Percentiles rank a stretch among this genome's conserved stretches.
Evolutionary conservation across 1,140 invertebrate species (phyloP).

Genomic region (Bombus terrestris): DNA sequence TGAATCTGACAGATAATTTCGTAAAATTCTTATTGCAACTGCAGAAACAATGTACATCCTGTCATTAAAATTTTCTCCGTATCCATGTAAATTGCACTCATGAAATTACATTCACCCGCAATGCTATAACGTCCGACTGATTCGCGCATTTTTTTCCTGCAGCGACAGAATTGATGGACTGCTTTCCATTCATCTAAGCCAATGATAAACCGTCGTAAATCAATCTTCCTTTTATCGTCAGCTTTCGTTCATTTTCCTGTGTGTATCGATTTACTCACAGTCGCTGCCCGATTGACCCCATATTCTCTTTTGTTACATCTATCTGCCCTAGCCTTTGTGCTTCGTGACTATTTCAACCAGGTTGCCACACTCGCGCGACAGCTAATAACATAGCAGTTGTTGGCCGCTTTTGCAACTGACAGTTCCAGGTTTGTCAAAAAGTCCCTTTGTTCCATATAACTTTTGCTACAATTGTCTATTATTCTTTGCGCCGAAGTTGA

Average conservation of each 20-base stretch:
- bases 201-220: slow-evolving; percentile 33
- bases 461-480: background rate
- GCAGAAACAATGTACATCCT: too few species aligned
- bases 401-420: slow-evolving; percentile 11
- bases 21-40: background rate
- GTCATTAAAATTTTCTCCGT: too few species aligned
- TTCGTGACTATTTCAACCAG: background rate
- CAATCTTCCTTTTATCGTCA: slow-evolving; percentile 7
- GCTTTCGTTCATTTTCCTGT: slow-evolving; percentile 12
- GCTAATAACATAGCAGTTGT: slow-evolving; percentile 20
- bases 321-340: slow-evolving; percentile 11
- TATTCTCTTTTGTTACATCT: slow-evolving; percentile 18
- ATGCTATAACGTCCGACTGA: background rate
- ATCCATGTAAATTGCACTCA: background rate
- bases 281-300: slow-evolving; percentile 30
- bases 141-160: background rate
- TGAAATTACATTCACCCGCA: background rate
- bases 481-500: too few species aligned
- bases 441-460: background rate
- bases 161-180: background rate
- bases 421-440: slow-evolving; percentile 15
- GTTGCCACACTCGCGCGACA: background rate
- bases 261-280: slow-evolving; percentile 19
- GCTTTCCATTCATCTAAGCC: slow-evolving; percentile 4
- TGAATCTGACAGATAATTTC: too few species aligned